A percentile compares a stretch with the other conserved stretches of the same genome.
phyloP scores from a whole-genome alignment of 2,797 vertebrate species.

The Rousettus madagascariensis region DNA sequence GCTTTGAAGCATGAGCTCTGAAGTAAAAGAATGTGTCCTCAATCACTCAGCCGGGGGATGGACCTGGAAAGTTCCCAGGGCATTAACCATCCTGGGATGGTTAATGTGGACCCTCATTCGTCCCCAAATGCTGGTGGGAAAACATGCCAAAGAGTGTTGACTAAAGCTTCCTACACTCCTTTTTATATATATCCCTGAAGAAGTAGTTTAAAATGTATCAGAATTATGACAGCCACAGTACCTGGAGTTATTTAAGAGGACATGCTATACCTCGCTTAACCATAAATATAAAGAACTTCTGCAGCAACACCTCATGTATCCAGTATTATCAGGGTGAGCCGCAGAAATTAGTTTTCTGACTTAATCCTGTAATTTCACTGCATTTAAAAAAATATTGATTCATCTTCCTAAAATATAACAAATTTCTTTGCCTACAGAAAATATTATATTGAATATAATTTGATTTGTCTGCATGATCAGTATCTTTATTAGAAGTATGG shows the following conservation, averaged over 20 bases:
- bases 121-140: slow-evolving; percentile 3
- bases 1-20: background rate
- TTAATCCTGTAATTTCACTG: slow-evolving; percentile 15
- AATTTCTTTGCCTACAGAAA: background rate
- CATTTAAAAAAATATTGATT: slow-evolving; percentile 21
- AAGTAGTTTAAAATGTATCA: background rate
- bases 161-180: background rate
- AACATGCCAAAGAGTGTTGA: background rate
- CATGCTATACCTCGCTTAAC: background rate
- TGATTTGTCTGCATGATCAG: slow-evolving; percentile 7
- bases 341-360: background rate
- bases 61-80: background rate
- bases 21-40: background rate
- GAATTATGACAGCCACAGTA: background rate
- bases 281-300: background rate
- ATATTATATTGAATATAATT: background rate
- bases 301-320: background rate
- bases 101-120: background rate
- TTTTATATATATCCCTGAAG: background rate
- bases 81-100: background rate
- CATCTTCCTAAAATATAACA: slow-evolving; percentile 47
- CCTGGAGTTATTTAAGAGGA: background rate
- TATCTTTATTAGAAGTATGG: slow-evolving; percentile 9
- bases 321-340: background rate
- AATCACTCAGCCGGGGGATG: background rate